Conservation (phyloP, 2,113 vertebrate genomes). For the Panurus biarmicus region DNA sequence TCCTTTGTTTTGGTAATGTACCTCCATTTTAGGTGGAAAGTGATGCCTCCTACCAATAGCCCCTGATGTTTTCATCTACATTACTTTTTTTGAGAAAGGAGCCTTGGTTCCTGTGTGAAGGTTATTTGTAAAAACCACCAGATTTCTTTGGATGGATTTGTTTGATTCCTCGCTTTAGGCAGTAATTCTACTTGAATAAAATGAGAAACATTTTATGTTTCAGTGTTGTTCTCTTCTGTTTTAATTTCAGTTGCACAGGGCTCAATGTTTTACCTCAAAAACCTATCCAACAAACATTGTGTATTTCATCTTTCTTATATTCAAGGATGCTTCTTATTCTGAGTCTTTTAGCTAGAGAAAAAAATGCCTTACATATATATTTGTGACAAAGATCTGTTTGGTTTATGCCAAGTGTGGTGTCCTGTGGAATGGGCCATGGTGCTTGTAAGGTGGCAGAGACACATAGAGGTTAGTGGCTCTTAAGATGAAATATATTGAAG, state of each 20-base stretch:
- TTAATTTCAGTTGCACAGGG: not conserved
- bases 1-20: not conserved
- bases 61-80: not conserved
- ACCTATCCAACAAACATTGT: not conserved
- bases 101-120: not conserved
- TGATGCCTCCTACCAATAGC: not conserved
- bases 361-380: not conserved
- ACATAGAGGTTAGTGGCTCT: not conserved
- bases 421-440: not conserved
- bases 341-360: not conserved
- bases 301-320: not conserved
- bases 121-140: not conserved
- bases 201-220: not conserved
- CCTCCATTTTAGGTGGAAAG: not conserved
- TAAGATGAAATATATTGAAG: not conserved
- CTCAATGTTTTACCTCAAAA: not conserved
- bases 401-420: not conserved
- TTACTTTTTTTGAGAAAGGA: not conserved
- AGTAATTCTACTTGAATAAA: not conserved
- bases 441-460: not conserved
- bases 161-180: not conserved
- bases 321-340: not conserved
- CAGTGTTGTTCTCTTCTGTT: not conserved
- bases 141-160: not conserved
- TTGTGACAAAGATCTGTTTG: not conserved